phyloP scores from a whole-genome alignment of 1,140 invertebrate genomes.

The Sitodiplosis mosellana region DNA sequence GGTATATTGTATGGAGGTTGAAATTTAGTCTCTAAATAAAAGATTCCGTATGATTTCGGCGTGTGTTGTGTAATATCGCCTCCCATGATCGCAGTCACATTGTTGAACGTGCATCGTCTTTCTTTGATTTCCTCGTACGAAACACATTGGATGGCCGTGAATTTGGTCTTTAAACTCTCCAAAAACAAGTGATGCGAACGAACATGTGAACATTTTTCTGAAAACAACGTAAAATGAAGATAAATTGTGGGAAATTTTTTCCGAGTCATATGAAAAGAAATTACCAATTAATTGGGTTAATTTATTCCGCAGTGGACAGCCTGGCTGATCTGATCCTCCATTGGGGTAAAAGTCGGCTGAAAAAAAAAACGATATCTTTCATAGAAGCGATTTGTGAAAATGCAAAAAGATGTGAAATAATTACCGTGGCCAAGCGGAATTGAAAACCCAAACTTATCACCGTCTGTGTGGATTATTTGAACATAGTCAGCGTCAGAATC shows the following conservation, averaged over 20 bases:
- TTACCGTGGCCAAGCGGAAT: conserved; percentile 24
- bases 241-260: background rate
- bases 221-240: conserved; percentile 3
- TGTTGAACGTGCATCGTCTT: background rate
- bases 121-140: conserved; percentile 21
- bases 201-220: conserved; percentile 28
- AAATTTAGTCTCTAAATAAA: too few relatives aligned
- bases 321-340: conserved; percentile 6
- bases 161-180: conserved; percentile 23
- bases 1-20: too few relatives aligned
- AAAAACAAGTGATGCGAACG: conserved; percentile 28
- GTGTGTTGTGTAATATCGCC: background rate
- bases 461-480: conserved; percentile 43
- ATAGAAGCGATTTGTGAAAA: too few relatives aligned
- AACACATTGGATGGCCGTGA: conserved; percentile 20
- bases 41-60: background rate
- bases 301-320: conserved; percentile 4
- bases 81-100: background rate
- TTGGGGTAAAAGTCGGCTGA: conserved; percentile 26
- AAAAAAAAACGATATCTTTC: too few relatives aligned
- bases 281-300: background rate
- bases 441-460: conserved; percentile 26
- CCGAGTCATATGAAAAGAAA: background rate
- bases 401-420: too few relatives aligned
- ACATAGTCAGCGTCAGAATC: conserved; percentile 33